Percentiles rank a stretch among this genome's conserved stretches.
Evolutionary conservation across 2,888 invertebrate genomes (phyloP).

Genomic region (Cryptocheilus praepositus): DNA sequence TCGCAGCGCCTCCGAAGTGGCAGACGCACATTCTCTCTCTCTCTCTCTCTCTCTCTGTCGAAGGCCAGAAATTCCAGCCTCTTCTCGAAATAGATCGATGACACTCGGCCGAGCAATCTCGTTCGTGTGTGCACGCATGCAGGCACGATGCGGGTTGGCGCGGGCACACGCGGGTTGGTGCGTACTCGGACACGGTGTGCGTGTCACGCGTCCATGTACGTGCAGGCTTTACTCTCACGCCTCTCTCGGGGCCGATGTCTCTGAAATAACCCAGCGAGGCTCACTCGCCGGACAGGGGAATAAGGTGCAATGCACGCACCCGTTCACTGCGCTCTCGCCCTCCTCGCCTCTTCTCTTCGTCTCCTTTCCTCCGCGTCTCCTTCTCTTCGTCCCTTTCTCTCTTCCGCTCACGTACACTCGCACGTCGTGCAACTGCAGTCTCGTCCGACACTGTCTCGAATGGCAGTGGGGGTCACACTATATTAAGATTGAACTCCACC

Average conservation of each 20-base stretch:
- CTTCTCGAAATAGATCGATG: constrained; percentile 74
- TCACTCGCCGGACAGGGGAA: constrained; percentile 56
- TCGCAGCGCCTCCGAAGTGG: constrained; percentile 22
- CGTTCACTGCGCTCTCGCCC: constrained; percentile 40
- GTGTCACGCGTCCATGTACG: constrained; percentile 12
- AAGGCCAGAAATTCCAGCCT: constrained; percentile 72
- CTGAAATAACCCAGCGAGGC: constrained; percentile 60
- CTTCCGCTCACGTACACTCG: constrained; percentile 5
- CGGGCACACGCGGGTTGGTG: background rate
- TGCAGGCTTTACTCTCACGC: constrained; percentile 24
- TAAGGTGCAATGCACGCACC: constrained; percentile 61
- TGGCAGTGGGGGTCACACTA: constrained; percentile 73
- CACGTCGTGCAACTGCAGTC: constrained; percentile 48
- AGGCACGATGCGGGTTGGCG: background rate
- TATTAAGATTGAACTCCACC: constrained; percentile 75
- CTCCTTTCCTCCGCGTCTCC: constrained; percentile 20
- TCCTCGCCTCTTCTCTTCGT: constrained; percentile 18
- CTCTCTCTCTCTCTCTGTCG: constrained; percentile 36
- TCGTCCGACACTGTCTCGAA: constrained; percentile 62
- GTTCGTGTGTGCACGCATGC: constrained; percentile 43
- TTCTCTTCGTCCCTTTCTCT: constrained; percentile 28
- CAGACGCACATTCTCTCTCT: no score
- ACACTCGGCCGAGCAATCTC: constrained; percentile 70
- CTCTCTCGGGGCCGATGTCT: constrained; percentile 56
- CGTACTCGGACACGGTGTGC: constrained; percentile 9